Conservation (phyloP, 2,113 vertebrate genomes). For the Lucifuga dentata region DNA sequence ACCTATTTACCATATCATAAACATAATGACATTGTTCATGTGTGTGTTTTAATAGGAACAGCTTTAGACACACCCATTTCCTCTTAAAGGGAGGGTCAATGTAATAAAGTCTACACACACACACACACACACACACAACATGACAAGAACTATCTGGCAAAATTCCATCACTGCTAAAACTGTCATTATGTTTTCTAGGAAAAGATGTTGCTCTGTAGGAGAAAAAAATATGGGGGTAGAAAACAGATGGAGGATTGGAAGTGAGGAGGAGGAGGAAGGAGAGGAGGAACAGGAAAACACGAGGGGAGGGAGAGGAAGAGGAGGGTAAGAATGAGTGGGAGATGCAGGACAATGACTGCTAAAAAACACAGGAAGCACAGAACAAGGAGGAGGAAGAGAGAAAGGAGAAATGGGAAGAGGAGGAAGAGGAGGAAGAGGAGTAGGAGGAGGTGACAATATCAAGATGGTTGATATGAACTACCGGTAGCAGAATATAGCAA, state of each 20-base stretch:
- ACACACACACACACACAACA: slow-evolving; percentile 20
- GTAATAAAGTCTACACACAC: slow-evolving; percentile 5
- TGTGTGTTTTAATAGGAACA: slow-evolving; percentile 40
- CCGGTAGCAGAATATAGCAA: background rate
- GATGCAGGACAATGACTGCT: slow-evolving; percentile 30
- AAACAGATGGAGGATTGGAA: background rate
- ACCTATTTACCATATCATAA: background rate
- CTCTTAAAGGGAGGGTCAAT: background rate
- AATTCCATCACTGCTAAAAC: slow-evolving; percentile 13
- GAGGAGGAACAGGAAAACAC: background rate
- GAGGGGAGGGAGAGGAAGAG: background rate
- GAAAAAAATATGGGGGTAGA: slow-evolving; percentile 5
- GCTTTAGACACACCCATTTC: slow-evolving; percentile 26
- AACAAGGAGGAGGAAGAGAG: slow-evolving; percentile 4
- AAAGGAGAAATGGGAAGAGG: slow-evolving; percentile 1
- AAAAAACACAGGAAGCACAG: slow-evolving; percentile 30
- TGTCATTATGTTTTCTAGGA: slow-evolving; percentile 33
- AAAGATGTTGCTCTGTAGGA: slow-evolving; percentile 6
- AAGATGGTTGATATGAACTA: slow-evolving; percentile 22
- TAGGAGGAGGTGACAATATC: slow-evolving; percentile 15
- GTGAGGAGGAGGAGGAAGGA: slow-evolving; percentile 18
- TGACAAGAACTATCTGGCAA: slow-evolving; percentile 12
- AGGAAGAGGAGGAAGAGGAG: slow-evolving; percentile 22
- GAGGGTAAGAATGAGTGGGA: slow-evolving; percentile 7
- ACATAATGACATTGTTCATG: slow-evolving; percentile 19